Conservation (phyloP, 2,113 vertebrate species). For the Lophura nycthemera region DNA sequence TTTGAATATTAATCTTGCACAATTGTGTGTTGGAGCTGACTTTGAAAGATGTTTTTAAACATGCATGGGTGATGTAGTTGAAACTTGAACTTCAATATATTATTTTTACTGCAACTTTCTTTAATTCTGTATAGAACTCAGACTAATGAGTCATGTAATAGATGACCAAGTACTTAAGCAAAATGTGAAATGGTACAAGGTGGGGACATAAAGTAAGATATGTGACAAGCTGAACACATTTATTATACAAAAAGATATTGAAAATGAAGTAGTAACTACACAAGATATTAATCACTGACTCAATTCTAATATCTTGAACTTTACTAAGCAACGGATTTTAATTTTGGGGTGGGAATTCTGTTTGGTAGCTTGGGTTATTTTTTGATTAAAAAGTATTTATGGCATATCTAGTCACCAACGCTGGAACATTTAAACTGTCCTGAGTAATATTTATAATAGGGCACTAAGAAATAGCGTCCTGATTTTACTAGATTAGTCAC, state of each 20-base stretch:
- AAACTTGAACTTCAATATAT: conserved; percentile 78
- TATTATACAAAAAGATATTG: conserved; percentile 73
- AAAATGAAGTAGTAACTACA: conserved; percentile 73
- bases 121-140: conserved; percentile 79
- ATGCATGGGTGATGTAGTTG: conserved; percentile 77
- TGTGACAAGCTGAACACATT: conserved; percentile 76
- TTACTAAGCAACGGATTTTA: conserved; percentile 54
- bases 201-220: conserved; percentile 76
- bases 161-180: conserved; percentile 77
- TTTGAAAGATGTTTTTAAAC: conserved; percentile 79
- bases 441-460: neutral
- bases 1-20: conserved; percentile 49
- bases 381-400: neutral
- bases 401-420: neutral
- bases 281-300: conserved; percentile 70
- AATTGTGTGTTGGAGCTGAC: conserved; percentile 67
- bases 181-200: conserved; percentile 77
- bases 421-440: neutral
- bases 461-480: neutral
- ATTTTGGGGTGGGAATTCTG: conserved; percentile 42
- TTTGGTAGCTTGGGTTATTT: conserved; percentile 1
- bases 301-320: conserved; percentile 59
- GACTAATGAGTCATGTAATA: conserved; percentile 82
- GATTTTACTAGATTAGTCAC: neutral
- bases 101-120: conserved; percentile 81